These are phyloP conservation scores for Centropyge bicolor DNA, from an alignment of 2,797 vertebrate species.

Conservation along the genomic window DNA sequence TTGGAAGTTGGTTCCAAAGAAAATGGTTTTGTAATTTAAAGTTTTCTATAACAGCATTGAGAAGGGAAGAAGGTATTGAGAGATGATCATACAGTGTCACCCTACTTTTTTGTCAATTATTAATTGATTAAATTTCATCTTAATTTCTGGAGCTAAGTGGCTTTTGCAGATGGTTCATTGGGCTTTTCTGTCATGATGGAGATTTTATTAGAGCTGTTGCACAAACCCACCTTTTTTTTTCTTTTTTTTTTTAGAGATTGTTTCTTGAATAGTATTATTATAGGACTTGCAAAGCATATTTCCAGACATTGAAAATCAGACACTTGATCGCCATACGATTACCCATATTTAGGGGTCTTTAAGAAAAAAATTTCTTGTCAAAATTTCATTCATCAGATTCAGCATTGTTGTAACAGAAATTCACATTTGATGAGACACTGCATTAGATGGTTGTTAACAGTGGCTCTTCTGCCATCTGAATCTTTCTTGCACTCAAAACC, in stretches of 20 bases:
- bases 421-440: not conserved
- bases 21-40: constrained; percentile 39
- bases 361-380: too few relatives aligned
- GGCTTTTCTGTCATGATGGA: not conserved
- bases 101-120: constrained; percentile 31
- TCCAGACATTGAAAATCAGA: not conserved
- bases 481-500: not conserved
- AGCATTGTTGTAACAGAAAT: not conserved
- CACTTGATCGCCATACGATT: not conserved
- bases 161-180: constrained; percentile 46
- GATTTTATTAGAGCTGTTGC: not conserved
- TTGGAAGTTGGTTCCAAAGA: constrained; percentile 22
- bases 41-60: constrained; percentile 65
- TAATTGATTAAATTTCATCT: constrained; percentile 52
- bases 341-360: not conserved
- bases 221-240: not conserved
- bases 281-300: not conserved
- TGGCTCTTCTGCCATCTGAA: not conserved
- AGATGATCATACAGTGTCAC: constrained; percentile 14
- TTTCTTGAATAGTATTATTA: not conserved
- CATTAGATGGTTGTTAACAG: not conserved
- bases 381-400: not conserved
- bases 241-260: not conserved
- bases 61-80: constrained; percentile 42
- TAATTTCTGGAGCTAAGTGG: constrained; percentile 43